These are phyloP conservation scores for Drosophila anomelani DNA, from an alignment of 2,888 invertebrate genomes.

Conservation along the genomic window DNA sequence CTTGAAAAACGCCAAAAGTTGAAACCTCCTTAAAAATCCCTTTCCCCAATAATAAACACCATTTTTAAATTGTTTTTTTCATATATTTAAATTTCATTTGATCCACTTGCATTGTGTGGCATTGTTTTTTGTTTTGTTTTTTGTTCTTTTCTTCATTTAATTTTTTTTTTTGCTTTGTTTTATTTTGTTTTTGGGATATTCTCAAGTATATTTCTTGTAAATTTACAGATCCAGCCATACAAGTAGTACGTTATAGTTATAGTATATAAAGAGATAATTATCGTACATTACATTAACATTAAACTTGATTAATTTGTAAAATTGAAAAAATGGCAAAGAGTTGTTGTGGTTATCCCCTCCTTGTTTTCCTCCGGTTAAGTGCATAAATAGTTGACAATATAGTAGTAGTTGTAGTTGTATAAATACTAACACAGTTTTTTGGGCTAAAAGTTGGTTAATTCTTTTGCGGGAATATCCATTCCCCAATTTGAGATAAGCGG, in stretches of 20 bases:
- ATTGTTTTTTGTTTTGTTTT: constrained; percentile 50
- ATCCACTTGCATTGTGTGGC: constrained; percentile 54
- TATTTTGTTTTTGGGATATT: constrained; percentile 53
- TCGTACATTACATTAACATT: constrained; percentile 51
- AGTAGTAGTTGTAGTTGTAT: constrained; percentile 52
- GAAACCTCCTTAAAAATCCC: not conserved
- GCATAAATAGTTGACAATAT: constrained; percentile 33
- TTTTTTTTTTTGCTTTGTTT: constrained; percentile 45
- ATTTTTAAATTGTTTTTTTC: constrained; percentile 39
- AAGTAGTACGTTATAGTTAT: constrained; percentile 47
- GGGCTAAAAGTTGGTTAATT: constrained; percentile 50
- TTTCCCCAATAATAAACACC: constrained; percentile 10
- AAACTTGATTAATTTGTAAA: constrained; percentile 53
- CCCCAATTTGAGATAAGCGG: constrained; percentile 48
- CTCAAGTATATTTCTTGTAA: constrained; percentile 41
- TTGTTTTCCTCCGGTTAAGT: constrained; percentile 39
- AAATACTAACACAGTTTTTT: constrained; percentile 74
- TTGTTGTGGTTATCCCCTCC: constrained; percentile 18
- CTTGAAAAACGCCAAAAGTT: no score
- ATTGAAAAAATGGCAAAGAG: constrained; percentile 64
- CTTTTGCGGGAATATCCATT: constrained; percentile 1
- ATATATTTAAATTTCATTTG: constrained; percentile 62
- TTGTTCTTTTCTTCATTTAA: constrained; percentile 38
- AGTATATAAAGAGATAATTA: constrained; percentile 32
- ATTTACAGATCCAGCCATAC: constrained; percentile 74